A percentile compares a stretch with the other conserved stretches of the same genome.
Conservation (phyloP, 2,888 invertebrate genomes). For the Mythimna vitellina region DNA sequence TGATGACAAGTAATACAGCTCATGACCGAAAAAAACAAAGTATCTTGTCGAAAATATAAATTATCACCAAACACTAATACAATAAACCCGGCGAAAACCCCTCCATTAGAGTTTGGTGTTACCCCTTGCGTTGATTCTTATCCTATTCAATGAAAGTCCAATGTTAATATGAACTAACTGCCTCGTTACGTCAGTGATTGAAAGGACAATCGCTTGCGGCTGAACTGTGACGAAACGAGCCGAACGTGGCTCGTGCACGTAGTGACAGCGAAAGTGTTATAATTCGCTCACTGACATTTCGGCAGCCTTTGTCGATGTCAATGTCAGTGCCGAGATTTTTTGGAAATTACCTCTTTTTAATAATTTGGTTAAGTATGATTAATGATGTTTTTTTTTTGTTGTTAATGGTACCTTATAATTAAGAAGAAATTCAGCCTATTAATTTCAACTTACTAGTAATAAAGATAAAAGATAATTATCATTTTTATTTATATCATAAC, state of each 20-base stretch:
- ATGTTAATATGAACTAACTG: slow-evolving; percentile 43
- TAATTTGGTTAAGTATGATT: neutral
- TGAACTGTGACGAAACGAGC: slow-evolving; percentile 60
- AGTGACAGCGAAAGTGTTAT: slow-evolving; percentile 71
- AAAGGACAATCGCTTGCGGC: slow-evolving; percentile 59
- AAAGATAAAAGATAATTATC: neutral
- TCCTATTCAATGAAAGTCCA: slow-evolving; percentile 41
- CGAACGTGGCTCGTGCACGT: slow-evolving; percentile 16
- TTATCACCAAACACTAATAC: neutral
- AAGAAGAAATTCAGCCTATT: no score
- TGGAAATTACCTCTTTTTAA: neutral
- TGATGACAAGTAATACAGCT: neutral
- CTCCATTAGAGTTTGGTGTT: neutral
- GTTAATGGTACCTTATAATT: neutral
- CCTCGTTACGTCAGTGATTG: slow-evolving; percentile 58
- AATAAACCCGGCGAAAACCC: neutral
- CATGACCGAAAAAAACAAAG: neutral
- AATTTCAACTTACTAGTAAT: no score
- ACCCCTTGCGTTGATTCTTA: slow-evolving; percentile 14
- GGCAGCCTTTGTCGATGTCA: slow-evolving; percentile 58
- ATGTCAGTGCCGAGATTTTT: slow-evolving; percentile 13
- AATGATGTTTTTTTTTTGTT: slow-evolving; percentile 15
- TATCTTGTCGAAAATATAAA: neutral
- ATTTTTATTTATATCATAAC: neutral
- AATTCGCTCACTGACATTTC: slow-evolving; percentile 63